A percentile compares a stretch with the other conserved stretches of the same genome.
Conservation (phyloP, 1,140 invertebrate species). For the Neuroterus valhalla region DNA sequence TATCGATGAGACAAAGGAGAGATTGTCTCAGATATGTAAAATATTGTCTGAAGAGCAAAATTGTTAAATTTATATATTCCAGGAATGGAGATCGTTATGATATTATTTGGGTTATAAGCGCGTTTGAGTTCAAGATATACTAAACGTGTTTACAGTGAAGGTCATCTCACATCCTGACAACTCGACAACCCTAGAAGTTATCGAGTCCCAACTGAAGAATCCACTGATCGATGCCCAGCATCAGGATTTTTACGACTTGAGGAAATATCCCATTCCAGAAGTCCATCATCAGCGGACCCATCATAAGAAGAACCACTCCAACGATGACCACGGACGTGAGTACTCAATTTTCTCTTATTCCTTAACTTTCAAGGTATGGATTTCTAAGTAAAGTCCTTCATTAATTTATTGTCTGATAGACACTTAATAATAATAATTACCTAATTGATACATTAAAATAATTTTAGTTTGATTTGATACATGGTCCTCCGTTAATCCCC, state of each 20-base stretch:
- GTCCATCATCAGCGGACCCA: conserved; percentile 64
- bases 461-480: too few relatives aligned
- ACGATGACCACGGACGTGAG: conserved; percentile 67
- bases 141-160: conserved; percentile 72
- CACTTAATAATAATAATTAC: too few relatives aligned
- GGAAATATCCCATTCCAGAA: conserved; percentile 65
- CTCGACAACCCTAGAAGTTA: conserved; percentile 72
- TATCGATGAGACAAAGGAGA: background rate
- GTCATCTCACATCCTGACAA: conserved; percentile 73
- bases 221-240: conserved; percentile 72
- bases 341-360: conserved; percentile 20
- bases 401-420: too few relatives aligned
- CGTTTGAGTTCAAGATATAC: too few relatives aligned
- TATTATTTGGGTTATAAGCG: background rate
- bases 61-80: background rate
- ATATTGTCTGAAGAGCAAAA: background rate
- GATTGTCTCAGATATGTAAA: background rate
- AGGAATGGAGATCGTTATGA: background rate
- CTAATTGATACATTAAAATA: too few relatives aligned
- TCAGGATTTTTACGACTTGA: conserved; percentile 66
- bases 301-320: conserved; percentile 66
- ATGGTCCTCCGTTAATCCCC: too few relatives aligned
- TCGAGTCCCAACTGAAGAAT: conserved; percentile 76
- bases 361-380: too few relatives aligned
- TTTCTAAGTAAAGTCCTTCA: too few relatives aligned